Base-by-base conservation (phyloP, 2,113 vertebrate species). In the Piaya cayana region DNA sequence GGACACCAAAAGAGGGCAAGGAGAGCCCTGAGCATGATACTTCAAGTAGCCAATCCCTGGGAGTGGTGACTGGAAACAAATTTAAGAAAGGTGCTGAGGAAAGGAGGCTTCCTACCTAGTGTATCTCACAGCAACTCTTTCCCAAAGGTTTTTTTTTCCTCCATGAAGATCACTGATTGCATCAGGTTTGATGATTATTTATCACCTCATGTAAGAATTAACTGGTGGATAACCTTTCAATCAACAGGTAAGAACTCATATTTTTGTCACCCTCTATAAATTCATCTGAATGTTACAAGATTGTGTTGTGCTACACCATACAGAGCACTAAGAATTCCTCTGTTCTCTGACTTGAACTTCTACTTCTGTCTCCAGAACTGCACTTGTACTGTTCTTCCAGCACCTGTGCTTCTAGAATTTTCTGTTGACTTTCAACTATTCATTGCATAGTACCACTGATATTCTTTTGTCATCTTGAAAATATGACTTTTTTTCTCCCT, bases 371-470 rank as follows among this genome's bases (percentile, higher is more conserved):
- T 62, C 19, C 47, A 68, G 70, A 23, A 71, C 20, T 72, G 26
- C 6, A 30, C 11, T 43, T 0, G 0, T 30, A 25, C 23, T 82
- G n/a, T 81, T 69, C 22, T 69, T 86, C n/a, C 36, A 83, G 8
- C 55, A 81, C 26, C 14, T 56, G 2, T 21, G 23, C 4, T 1
- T 55, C 27, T 36, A 62, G 4, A 1, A 53, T 58, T 69, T 86
- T 82, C 29, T 83, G 23, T 19, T 70, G 39, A 36, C 29, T 49
- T 27, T 53, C 55, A 49, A 6, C 27, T 47, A 19, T 37, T 75
- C 32, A 15, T 22, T 47, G 36, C 10, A 78, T 67, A 52, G 19
- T 82, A 19, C 6, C 36, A 36, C 23, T 83, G 12, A 36, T 53
- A 27, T 56, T 83, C 14, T 64, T 72, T 53, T 50, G 11, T 11